A percentile compares a stretch with the other conserved stretches of the same genome.
phyloP scores from a whole-genome alignment of 2,888 invertebrate genomes.

The Ariolimax columbianus region DNA sequence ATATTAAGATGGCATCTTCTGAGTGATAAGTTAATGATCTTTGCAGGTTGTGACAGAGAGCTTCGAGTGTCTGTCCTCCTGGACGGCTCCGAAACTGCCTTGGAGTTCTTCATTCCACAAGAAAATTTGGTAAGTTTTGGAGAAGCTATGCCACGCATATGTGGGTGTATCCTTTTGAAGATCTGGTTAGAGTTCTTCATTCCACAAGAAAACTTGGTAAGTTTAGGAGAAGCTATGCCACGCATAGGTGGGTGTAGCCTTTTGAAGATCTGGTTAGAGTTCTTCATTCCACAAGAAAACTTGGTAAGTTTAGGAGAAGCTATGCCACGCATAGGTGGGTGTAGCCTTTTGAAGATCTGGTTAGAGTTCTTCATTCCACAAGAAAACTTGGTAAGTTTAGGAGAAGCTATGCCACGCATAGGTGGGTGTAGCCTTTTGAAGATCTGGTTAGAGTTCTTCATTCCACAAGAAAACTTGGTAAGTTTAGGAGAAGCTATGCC shows the following conservation, averaged over 20 bases:
- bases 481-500: slow-evolving; percentile 23
- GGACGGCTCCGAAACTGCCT: slow-evolving; percentile 94
- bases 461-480: slow-evolving; percentile 74
- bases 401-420: too few species aligned
- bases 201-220: slow-evolving; percentile 59
- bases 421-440: too few species aligned
- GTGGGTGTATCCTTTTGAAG: too few species aligned
- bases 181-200: slow-evolving; percentile 86
- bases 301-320: slow-evolving; percentile 53
- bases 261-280: slow-evolving; percentile 82
- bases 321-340: too few species aligned
- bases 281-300: slow-evolving; percentile 82
- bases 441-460: slow-evolving; percentile 85
- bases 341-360: too few species aligned
- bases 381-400: slow-evolving; percentile 55
- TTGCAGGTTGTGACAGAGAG: slow-evolving; percentile 80
- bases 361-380: slow-evolving; percentile 87
- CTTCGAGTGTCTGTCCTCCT: slow-evolving; percentile 94
- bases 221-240: slow-evolving; percentile 28
- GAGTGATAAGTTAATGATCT: too few species aligned
- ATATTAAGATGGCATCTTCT: too few species aligned
- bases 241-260: too few species aligned
- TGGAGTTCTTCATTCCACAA: slow-evolving; percentile 86
- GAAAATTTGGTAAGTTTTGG: slow-evolving; percentile 55
- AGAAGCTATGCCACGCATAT: too few species aligned